Base-by-base conservation (phyloP, 2,888 invertebrate species). In the Miltochrista miniata region DNA sequence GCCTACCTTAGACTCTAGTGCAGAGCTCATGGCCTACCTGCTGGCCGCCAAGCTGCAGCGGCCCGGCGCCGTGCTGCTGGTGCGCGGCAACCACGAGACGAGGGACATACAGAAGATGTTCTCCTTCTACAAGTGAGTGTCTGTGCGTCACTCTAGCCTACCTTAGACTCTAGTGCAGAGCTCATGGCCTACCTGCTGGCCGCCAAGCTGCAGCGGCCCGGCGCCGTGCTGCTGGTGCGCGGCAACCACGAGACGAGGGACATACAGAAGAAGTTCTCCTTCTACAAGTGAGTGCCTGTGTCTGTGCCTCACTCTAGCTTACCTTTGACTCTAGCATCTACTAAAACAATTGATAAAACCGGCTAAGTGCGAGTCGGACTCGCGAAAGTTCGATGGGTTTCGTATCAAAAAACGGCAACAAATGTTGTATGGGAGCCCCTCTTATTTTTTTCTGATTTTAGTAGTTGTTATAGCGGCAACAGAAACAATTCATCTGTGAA, bases 281-380 rank as follows among this genome's bases (percentile, higher is more conserved):
- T 96, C 77, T 90, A 93, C 69, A 91, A 85, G 95, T 95, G 78
- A 74, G 84, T 24, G 18, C 18, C 18, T 2, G 18, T 24, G 18
- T n/a, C n/a, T 61, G 15, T 7, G n/a, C 12, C 1, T 11, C 7
- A 35, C 7, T 11, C 7, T 35, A 1, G n/a, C n/a, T n/a, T 10
- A 5, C 33, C 10, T 10, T 3, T 0, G 11, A 7, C n/a, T 5
- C 8, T 10, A 31, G 95, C n/a, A n/a, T n/a, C n/a, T n/a, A n/a
- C n/a, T n/a, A n/a, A n/a, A n/a, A n/a, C n/a, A n/a, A n/a, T n/a
- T n/a, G n/a, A n/a, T n/a, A n/a, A n/a, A n/a, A n/a, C n/a, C n/a
- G n/a, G n/a, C n/a, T n/a, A n/a, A n/a, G n/a, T 96, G 96, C 79
- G 92, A 96, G 0, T 96, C 96, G 0, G 96, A 96, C 83, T 96